Evolutionary conservation across 2,797 vertebrate species (phyloP).

Genomic region (Natrix natrix): DNA sequence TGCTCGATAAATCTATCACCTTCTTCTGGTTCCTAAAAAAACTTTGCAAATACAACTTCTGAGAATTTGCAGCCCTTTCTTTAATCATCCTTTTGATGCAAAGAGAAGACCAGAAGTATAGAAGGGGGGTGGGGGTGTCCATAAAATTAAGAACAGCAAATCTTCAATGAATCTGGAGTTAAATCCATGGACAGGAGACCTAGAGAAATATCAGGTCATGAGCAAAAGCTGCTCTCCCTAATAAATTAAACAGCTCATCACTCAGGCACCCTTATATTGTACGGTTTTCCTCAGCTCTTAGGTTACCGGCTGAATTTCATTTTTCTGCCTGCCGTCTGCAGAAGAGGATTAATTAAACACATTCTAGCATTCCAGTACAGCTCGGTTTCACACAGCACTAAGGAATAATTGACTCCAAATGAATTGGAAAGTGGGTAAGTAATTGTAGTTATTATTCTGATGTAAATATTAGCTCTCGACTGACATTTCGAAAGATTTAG

Average conservation of each 20-base stretch:
- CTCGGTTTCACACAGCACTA: constrained; percentile 61
- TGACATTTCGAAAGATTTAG: constrained; percentile 68
- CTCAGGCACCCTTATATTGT: constrained; percentile 67
- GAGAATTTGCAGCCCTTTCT: constrained; percentile 6
- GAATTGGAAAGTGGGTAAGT: constrained; percentile 67
- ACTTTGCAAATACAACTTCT: constrained; percentile 40
- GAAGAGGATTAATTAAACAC: constrained; percentile 81
- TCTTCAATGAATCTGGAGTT: constrained; percentile 9
- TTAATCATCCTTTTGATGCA: constrained; percentile 34
- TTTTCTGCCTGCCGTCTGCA: constrained; percentile 76
- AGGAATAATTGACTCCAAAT: constrained; percentile 69
- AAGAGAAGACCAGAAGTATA: constrained; percentile 12
- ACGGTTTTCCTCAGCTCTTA: constrained; percentile 70
- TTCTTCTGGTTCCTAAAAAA: constrained; percentile 40
- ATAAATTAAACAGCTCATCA: constrained; percentile 81
- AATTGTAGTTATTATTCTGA: constrained; percentile 79
- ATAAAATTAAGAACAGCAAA: constrained; percentile 39
- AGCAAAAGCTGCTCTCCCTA: constrained; percentile 68
- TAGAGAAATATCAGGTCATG: constrained; percentile 60
- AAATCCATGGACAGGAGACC: constrained; percentile 60
- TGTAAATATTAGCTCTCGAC: constrained; percentile 76
- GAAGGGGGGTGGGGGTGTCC: constrained; percentile 3
- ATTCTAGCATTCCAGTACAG: constrained; percentile 65
- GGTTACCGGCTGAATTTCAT: constrained; percentile 79
- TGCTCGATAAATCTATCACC: constrained; percentile 64